Evolutionary conservation across 1,140 invertebrate species (phyloP).

Genomic region (Drosophila trapezifrons): DNA sequence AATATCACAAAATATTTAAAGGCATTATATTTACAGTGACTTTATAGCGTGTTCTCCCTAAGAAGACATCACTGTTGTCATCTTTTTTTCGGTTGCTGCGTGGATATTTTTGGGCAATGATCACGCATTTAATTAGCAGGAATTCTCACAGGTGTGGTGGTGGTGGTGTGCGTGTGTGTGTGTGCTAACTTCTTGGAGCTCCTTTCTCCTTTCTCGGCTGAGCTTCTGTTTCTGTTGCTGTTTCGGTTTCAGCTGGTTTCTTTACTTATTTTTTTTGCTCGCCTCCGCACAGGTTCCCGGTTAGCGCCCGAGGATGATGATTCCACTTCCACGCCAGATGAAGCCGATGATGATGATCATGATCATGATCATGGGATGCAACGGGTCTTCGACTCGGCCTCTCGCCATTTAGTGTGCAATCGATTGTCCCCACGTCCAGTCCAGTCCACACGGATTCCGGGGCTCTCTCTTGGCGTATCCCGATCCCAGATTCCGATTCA

Average conservation of each 20-base stretch:
- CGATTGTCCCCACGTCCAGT: slow-evolving; percentile 80
- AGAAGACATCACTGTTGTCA: neutral
- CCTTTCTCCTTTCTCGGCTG: slow-evolving; percentile 71
- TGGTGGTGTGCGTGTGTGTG: slow-evolving; percentile 7
- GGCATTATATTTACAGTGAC: too few relatives aligned
- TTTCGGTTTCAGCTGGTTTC: slow-evolving; percentile 19
- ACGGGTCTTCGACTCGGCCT: slow-evolving; percentile 54
- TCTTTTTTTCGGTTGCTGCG: slow-evolving; percentile 42
- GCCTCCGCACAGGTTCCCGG: slow-evolving; percentile 42
- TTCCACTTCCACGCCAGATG: slow-evolving; percentile 16
- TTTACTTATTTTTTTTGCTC: slow-evolving; percentile 17
- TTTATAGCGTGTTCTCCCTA: neutral
- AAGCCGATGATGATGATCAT: slow-evolving; percentile 21
- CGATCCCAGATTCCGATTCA: slow-evolving; percentile 3
- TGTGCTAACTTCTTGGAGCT: slow-evolving; percentile 35
- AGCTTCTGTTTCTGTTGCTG: slow-evolving; percentile 52
- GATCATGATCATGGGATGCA: slow-evolving; percentile 50
- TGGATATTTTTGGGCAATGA: slow-evolving; percentile 70
- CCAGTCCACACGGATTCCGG: slow-evolving; percentile 49
- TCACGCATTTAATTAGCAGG: slow-evolving; percentile 79
- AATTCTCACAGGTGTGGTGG: slow-evolving; percentile 49
- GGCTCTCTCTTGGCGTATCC: slow-evolving; percentile 13
- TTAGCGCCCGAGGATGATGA: slow-evolving; percentile 42
- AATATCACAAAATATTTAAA: too few relatives aligned
- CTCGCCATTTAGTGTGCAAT: slow-evolving; percentile 77